Evolutionary conservation across 2,113 vertebrate genomes (phyloP), one percentile per base, ranked within the genome.

Genomic region (Nesogale talazaci): DNA sequence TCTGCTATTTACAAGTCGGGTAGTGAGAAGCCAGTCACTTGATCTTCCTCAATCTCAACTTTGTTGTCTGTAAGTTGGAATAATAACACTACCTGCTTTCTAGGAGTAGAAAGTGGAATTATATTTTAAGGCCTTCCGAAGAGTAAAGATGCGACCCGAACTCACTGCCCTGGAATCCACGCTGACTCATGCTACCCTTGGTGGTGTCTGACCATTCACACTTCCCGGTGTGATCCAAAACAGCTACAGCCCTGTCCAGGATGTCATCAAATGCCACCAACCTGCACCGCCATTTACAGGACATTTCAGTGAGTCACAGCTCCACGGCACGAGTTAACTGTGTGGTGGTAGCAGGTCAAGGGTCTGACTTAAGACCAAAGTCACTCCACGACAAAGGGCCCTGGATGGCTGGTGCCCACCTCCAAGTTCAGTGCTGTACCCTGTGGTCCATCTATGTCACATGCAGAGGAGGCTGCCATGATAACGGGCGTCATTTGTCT

Each of bases 41-140:
- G 20, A 75, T 83, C 27, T 86, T 92, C 81, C 69, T 65, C 29
- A 93, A 77, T 89, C 22, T 61, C 85, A 87, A 1, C n/a, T 82
- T 89, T 61, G 40, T 75, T 83, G 40, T 46, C 74, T 61, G 0
- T 90, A 81, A 56, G 61, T 75, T 82, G 8, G 17, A 6, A 11
- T 63, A 57, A 27, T 72, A 82, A 46, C 17, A 56, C 12, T 46
- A 67, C 22, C 29, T 84, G 16, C 7, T 82, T 76, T 23, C 31
- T 42, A 46, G 22, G 22, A 56, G 27, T 76, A 17, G 15, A 70
- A 36, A 34, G 31, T 78, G 29, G 79, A 78, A 81, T 79, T 63
- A 52, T 90, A 61, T 56, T 86, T 36, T 36, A 5, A 81, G 29
- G 69, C 57, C n/a, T n/a, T n/a, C 17, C 23, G 8, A 20, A 63